These are phyloP conservation scores for Pungitius pungitius DNA, from an alignment of 2,113 vertebrate species.

Conservation along the genomic window DNA sequence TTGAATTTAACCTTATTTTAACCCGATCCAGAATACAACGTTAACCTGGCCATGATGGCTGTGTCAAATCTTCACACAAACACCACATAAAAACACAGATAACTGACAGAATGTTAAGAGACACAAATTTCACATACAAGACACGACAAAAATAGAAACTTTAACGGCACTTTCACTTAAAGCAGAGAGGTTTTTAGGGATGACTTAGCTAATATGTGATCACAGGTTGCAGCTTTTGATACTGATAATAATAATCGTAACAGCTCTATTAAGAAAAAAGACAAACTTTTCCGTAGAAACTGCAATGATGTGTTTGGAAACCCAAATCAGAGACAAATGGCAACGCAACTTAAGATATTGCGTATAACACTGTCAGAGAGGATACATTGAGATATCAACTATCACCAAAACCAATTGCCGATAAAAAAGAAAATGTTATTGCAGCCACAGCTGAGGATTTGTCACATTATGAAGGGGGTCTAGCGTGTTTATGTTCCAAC, in stretches of 20 bases:
- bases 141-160: not conserved
- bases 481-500: not conserved
- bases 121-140: not conserved
- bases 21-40: too few relatives aligned
- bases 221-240: too few relatives aligned
- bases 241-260: too few relatives aligned
- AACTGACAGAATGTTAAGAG: not conserved
- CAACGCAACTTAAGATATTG: not conserved
- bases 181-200: too few relatives aligned
- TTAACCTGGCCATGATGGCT: not conserved
- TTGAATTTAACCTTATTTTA: too few relatives aligned
- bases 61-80: not conserved
- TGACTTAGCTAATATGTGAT: too few relatives aligned
- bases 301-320: not conserved
- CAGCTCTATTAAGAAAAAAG: too few relatives aligned
- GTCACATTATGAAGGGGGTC: not conserved
- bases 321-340: not conserved
- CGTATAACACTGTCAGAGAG: not conserved
- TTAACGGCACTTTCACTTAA: not conserved
- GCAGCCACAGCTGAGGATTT: not conserved
- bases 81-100: not conserved
- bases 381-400: not conserved
- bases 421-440: not conserved
- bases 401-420: not conserved
- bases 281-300: too few relatives aligned